Percentiles rank a stretch among this genome's conserved stretches.
Evolutionary conservation across 2,888 invertebrate species (phyloP).

Genomic region (Nematopogon swammerdamellus): DNA sequence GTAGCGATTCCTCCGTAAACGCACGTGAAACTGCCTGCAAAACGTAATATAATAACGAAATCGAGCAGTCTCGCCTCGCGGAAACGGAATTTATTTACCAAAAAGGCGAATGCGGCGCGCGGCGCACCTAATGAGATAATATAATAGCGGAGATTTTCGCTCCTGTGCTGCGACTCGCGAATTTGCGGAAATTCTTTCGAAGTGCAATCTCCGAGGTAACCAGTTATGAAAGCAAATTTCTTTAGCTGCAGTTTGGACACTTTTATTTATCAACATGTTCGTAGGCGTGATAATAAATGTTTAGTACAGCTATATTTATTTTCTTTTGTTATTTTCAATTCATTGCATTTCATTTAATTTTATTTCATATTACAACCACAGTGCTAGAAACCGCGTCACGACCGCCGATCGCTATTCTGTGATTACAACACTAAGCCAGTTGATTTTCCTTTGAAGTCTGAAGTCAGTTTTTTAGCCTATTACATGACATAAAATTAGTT

Average conservation of each 20-base stretch:
- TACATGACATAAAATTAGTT: too few species aligned
- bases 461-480: too few species aligned
- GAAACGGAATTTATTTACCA: neutral
- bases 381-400: too few species aligned
- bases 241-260: neutral
- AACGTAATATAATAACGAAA: neutral
- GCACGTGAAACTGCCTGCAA: neutral
- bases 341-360: too few species aligned
- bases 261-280: too few species aligned
- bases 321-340: too few species aligned
- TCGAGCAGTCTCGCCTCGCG: neutral
- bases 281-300: too few species aligned
- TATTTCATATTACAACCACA: too few species aligned
- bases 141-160: constrained; percentile 50
- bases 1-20: neutral
- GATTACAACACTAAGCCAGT: too few species aligned
- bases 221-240: neutral
- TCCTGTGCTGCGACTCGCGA: neutral
- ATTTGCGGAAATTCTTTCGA: neutral
- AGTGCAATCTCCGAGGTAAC: neutral
- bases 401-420: too few species aligned
- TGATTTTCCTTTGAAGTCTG: too few species aligned
- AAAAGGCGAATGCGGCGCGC: constrained; percentile 12
- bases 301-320: too few species aligned
- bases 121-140: constrained; percentile 54